Percentiles rank a stretch among this genome's conserved stretches.
These are phyloP conservation scores for Hypomecis punctinalis DNA, from an alignment of 2,888 invertebrate species.

Conservation along the genomic window DNA sequence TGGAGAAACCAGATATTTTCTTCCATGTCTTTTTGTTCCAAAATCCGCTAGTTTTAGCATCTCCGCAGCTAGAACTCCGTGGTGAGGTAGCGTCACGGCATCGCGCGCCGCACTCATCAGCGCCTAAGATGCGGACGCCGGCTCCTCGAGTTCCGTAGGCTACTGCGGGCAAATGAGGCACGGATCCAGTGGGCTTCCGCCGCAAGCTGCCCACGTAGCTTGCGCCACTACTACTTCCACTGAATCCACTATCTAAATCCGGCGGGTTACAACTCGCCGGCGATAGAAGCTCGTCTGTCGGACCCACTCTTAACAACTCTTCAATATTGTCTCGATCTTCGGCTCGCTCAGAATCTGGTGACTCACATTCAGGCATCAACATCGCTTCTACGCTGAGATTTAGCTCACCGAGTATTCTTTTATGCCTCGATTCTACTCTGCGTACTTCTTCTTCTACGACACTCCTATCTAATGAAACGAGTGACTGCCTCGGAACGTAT, in stretches of 20 bases:
- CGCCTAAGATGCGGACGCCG: constrained; percentile 77
- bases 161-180: constrained; percentile 80
- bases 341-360: constrained; percentile 87
- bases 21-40: constrained; percentile 93
- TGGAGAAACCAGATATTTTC: constrained; percentile 90
- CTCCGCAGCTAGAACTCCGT: constrained; percentile 79
- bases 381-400: constrained; percentile 95
- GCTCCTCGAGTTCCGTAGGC: constrained; percentile 82
- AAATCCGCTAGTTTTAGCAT: constrained; percentile 84
- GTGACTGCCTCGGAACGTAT: constrained; percentile 83
- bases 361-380: constrained; percentile 93
- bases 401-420: constrained; percentile 92
- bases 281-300: constrained; percentile 89
- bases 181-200: constrained; percentile 81
- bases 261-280: constrained; percentile 87
- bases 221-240: constrained; percentile 93
- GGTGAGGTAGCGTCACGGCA: constrained; percentile 74
- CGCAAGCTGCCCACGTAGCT: constrained; percentile 91
- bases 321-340: constrained; percentile 86
- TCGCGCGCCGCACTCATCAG: constrained; percentile 73
- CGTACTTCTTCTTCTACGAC: constrained; percentile 93
- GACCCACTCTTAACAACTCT: constrained; percentile 88
- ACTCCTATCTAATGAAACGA: constrained; percentile 88
- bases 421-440: constrained; percentile 92
- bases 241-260: constrained; percentile 93